Conservation (phyloP, 2,888 invertebrate species). For the Polymixis flavicincta region DNA sequence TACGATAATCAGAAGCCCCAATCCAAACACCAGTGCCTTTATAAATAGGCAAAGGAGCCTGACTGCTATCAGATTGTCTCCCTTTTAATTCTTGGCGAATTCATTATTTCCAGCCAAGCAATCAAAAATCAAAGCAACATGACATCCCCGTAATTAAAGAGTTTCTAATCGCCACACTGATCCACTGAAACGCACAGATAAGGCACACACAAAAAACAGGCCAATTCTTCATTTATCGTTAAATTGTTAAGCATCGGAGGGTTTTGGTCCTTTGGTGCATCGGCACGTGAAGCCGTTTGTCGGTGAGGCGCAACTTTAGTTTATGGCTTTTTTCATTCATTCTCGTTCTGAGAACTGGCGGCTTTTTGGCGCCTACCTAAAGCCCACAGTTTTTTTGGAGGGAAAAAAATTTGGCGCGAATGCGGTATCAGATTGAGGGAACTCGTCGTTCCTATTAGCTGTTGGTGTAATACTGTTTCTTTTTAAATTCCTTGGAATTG, state of each 20-base stretch:
- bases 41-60: constrained; percentile 35
- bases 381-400: constrained; percentile 71
- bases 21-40: constrained; percentile 2
- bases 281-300: constrained; percentile 88
- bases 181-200: constrained; percentile 70
- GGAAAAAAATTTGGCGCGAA: constrained; percentile 76
- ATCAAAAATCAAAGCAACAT: constrained; percentile 63
- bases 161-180: constrained; percentile 66
- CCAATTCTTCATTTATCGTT: constrained; percentile 76
- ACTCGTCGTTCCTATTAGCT: constrained; percentile 57
- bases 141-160: constrained; percentile 67
- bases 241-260: constrained; percentile 81
- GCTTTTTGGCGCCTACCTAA: constrained; percentile 87
- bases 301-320: constrained; percentile 78
- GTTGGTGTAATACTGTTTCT: constrained; percentile 52
- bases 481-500: constrained; percentile 52
- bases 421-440: constrained; percentile 63
- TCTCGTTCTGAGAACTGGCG: constrained; percentile 86
- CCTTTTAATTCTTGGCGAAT: constrained; percentile 28
- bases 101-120: constrained; percentile 54
- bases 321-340: constrained; percentile 87
- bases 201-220: constrained; percentile 72
- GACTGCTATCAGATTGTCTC: constrained; percentile 27
- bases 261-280: constrained; percentile 84
- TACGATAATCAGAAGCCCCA: background rate